Evolutionary conservation across 2,113 vertebrate genomes (phyloP), one percentile per base, ranked within the genome.

Genomic region (Corythaixoides concolor): DNA sequence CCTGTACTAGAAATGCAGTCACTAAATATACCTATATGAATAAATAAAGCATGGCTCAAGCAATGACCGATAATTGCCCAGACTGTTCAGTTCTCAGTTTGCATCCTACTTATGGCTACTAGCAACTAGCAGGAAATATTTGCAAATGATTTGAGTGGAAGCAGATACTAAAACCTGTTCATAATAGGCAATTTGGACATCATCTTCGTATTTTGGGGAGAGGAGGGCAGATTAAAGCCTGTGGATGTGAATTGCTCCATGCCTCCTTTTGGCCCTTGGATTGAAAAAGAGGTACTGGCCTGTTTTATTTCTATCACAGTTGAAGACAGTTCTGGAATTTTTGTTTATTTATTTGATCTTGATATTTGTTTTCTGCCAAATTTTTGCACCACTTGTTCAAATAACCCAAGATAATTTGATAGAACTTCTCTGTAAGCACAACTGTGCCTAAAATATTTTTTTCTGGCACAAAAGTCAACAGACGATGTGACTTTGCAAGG

Each of bases 181-280:
- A 18, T 6, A 60, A 37, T 16, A 45, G 18, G 45, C 24, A 73
- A 66, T 69, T 80, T 84, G 45, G 30, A 23, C n/a, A 26, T 7
- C 2, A 6, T 16, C 12, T 49, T 58, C 1, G 1, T 8, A 3
- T 81, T 81, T 5, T n/a, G 35, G 8, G 45, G 9, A 14, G 7
- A 66, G 37, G 5, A 89, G 19, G 11, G 21, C 37, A 70, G 41
- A 32, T 2, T 72, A 64, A 68, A 83, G 12, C 8, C 6, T 22
- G 10, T 53, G 27, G 23, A 15, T 49, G 13, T 30, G 22, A 83
- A 28, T 27, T 72, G 9, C 60, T 92, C 16, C 3, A 12, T 56
- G 43, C 0, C 21, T 59, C 0, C 21, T 59, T 90, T 92, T 78
- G 60, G 13, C 3, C 52, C 53, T 26, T 55, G 20, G 28, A 8